Conservation (phyloP, 2,888 invertebrate genomes). For the Allophyes oxyacanthae region DNA sequence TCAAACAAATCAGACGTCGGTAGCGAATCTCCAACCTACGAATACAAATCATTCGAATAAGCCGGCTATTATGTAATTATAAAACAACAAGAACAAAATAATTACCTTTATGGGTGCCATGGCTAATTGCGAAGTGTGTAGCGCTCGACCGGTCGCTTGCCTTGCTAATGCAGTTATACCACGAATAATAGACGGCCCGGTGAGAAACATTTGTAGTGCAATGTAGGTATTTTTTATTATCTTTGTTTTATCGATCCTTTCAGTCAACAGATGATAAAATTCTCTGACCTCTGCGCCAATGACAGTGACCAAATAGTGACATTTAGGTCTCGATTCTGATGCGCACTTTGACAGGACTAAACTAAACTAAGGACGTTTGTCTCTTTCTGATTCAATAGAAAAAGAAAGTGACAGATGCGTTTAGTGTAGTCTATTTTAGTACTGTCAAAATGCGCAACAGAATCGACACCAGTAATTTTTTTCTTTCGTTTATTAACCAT, state of each 20-base stretch:
- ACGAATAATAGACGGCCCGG: slow-evolving; percentile 76
- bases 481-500: no score
- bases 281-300: slow-evolving; percentile 22
- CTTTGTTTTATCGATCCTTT: slow-evolving; percentile 65
- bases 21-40: slow-evolving; percentile 95
- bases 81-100: slow-evolving; percentile 11
- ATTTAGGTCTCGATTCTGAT: slow-evolving; percentile 17
- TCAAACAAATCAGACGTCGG: slow-evolving; percentile 95
- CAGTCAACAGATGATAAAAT: slow-evolving; percentile 57
- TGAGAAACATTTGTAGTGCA: slow-evolving; percentile 82
- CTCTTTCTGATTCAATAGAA: no score
- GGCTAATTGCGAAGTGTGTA: slow-evolving; percentile 75
- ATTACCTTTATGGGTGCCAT: slow-evolving; percentile 86
- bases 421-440: no score
- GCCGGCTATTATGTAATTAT: slow-evolving; percentile 74
- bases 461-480: no score
- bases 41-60: slow-evolving; percentile 31
- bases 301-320: slow-evolving; percentile 15
- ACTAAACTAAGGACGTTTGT: no score
- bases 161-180: slow-evolving; percentile 78
- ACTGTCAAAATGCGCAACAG: no score
- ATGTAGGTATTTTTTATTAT: slow-evolving; percentile 66
- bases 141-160: slow-evolving; percentile 74
- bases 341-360: no score
- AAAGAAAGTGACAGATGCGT: no score